Base-by-base conservation (phyloP, 2,888 invertebrate species). In the Microctonus hyperodae region DNA sequence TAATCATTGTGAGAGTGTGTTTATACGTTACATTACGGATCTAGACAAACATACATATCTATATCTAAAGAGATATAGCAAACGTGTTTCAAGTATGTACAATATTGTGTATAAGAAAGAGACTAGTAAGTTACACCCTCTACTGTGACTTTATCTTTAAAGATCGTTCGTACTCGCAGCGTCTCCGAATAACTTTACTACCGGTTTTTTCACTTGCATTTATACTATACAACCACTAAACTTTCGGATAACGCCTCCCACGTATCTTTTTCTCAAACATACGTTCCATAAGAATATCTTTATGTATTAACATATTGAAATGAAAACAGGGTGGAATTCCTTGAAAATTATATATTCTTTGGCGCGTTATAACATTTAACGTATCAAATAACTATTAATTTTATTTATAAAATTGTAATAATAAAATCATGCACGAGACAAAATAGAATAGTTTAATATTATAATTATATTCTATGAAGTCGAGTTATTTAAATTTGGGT, bases 61-160 rank as follows among this genome's bases (percentile, higher is more conserved):
- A 22, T 51, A 22, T 25, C 23, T 25, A 23, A 44, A 23, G 23
- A 28, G 59, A 25, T 59, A 48, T 58, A 23, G 56, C 37, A 69
- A 64, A 58, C 61, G 68, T 60, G 59, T 48, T 44, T 16, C 44
- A 16, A 44, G 68, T 62, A 59, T 33, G n/a, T n/a, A n/a, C n/a
- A n/a, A 53, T 67, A 67, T 67, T 67, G 67, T 62, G 57, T 67
- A 65, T 67, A 67, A 56, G 28, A 58, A 70, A 75, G 76, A 80
- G 77, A 77, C 79, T 79, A 81, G 82, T 83, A 83, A 83, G 82
- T 83, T 83, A 83, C 82, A 83, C 83, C 83, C 82, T 75, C 74
- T 76, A 44, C 44, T 44, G 44, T 73, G 75, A 69, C 73, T 81
- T 83, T 83, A 83, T 83, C 82, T 76, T 74, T 74, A 73, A 76